Conservation (phyloP, 2,888 invertebrate genomes). For the Xanthia togata region DNA sequence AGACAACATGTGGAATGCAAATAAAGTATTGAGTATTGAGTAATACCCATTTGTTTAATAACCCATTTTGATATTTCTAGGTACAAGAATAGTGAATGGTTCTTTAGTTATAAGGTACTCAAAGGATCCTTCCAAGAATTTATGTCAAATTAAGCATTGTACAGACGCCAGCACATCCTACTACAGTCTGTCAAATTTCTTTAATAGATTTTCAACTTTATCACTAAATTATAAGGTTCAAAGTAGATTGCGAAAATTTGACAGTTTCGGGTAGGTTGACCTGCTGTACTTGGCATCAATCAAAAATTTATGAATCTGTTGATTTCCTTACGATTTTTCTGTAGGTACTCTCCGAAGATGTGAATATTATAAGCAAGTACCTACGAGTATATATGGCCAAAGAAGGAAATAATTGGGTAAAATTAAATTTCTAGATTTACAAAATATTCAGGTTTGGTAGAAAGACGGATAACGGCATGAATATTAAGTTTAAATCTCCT, state of each 20-base stretch:
- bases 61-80: not conserved
- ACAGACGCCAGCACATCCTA: too few species aligned
- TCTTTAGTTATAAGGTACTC: not conserved
- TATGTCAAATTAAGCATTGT: not conserved
- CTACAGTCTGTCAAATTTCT: too few species aligned
- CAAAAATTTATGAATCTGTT: not conserved
- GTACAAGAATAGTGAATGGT: not conserved
- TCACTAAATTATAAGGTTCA: too few species aligned
- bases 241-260: too few species aligned
- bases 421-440: not conserved
- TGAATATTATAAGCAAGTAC: not conserved
- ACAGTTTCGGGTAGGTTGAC: too few species aligned
- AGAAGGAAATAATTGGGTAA: not conserved
- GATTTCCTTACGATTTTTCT: constrained; percentile 20
- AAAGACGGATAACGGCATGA: not conserved
- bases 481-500: too few species aligned
- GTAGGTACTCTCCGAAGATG: not conserved
- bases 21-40: too few species aligned
- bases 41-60: too few species aligned
- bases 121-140: not conserved
- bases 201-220: too few species aligned
- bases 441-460: not conserved
- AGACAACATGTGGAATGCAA: too few species aligned
- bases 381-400: too few species aligned
- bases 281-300: not conserved